These are phyloP conservation scores for Drosophila limbata DNA, from an alignment of 2,888 invertebrate species.

Conservation along the genomic window DNA sequence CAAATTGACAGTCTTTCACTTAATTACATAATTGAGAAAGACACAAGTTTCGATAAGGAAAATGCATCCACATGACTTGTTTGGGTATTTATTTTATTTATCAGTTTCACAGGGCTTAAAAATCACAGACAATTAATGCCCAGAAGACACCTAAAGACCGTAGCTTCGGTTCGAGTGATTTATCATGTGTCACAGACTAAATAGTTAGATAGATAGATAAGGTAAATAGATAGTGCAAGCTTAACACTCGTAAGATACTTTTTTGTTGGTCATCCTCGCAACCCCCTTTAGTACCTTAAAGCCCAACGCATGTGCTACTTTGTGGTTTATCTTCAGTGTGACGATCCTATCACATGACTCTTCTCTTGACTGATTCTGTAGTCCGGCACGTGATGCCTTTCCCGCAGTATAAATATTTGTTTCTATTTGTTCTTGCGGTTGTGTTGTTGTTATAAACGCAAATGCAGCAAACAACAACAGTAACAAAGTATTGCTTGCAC, in stretches of 20 bases:
- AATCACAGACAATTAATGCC: constrained; percentile 37
- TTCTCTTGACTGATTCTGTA: constrained; percentile 40
- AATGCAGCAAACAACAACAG: constrained; percentile 59
- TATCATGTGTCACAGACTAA: constrained; percentile 61
- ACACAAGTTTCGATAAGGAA: constrained; percentile 39
- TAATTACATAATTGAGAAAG: constrained; percentile 34
- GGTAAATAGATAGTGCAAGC: constrained; percentile 21
- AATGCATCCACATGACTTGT: constrained; percentile 56
- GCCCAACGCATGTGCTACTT: not conserved
- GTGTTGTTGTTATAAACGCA: constrained; percentile 37
- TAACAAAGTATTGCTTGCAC: constrained; percentile 49
- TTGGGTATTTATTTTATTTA: constrained; percentile 10
- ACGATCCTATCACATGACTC: constrained; percentile 71
- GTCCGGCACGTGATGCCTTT: constrained; percentile 64
- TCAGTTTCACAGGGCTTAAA: constrained; percentile 41
- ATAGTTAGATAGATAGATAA: constrained; percentile 33
- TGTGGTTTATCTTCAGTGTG: constrained; percentile 55
- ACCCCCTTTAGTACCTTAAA: not conserved
- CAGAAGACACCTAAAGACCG: constrained; percentile 45
- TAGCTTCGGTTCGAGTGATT: constrained; percentile 48
- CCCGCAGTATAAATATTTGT: constrained; percentile 55
- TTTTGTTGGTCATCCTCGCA: constrained; percentile 2
- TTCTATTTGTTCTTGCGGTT: constrained; percentile 24
- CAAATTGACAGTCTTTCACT: constrained; percentile 1
- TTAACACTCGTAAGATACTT: constrained; percentile 35